phyloP scores from a whole-genome alignment of 2,888 invertebrate species.

The Pomacea canaliculata region DNA sequence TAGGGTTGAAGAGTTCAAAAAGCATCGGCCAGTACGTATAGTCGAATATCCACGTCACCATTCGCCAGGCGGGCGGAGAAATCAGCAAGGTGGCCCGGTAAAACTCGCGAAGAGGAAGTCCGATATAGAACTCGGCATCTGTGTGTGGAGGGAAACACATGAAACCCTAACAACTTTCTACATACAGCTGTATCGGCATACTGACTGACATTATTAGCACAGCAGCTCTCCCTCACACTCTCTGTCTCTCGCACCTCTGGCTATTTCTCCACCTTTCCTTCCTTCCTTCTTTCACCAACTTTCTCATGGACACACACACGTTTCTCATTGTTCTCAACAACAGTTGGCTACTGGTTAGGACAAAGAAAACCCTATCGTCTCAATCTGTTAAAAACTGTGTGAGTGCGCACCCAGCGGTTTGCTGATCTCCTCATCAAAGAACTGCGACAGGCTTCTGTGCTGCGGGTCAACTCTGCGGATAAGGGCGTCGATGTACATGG shows the following conservation, averaged over 20 bases:
- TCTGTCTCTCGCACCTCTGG: too few relatives aligned
- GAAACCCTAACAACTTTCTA: too few relatives aligned
- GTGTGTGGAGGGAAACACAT: constrained; percentile 4
- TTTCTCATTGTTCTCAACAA: too few relatives aligned
- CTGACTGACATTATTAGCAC: too few relatives aligned
- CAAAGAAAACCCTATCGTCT: too few relatives aligned
- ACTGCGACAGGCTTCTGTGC: constrained; percentile 63
- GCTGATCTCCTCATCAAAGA: constrained; percentile 67
- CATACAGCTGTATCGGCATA: too few relatives aligned
- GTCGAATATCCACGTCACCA: background rate
- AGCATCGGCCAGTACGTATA: background rate
- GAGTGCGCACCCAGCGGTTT: constrained; percentile 52
- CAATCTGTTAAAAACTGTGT: background rate
- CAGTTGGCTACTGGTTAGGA: too few relatives aligned
- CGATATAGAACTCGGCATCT: constrained; percentile 64
- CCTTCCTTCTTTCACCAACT: too few relatives aligned
- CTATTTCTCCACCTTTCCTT: too few relatives aligned
- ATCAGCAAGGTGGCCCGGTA: constrained; percentile 48
- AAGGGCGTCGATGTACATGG: constrained; percentile 70
- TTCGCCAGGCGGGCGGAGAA: constrained; percentile 18
- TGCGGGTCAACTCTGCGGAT: constrained; percentile 67
- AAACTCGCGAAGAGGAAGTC: constrained; percentile 53
- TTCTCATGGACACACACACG: too few relatives aligned
- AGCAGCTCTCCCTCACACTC: too few relatives aligned
- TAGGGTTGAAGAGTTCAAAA: background rate